Conservation (phyloP, 1,140 invertebrate species). For the Tetranychus cinnabarinus region DNA sequence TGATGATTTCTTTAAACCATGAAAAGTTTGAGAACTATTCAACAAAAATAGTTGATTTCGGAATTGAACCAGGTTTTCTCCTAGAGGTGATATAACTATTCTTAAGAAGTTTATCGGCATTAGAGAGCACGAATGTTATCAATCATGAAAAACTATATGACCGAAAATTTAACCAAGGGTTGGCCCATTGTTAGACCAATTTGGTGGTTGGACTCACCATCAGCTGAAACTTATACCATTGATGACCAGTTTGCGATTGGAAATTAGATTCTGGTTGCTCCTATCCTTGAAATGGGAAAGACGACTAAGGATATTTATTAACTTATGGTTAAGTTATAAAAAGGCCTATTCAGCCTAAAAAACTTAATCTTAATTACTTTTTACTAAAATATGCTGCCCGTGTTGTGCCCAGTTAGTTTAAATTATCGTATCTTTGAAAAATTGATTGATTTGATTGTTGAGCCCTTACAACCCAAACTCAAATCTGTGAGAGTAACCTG, state of each 20-base stretch:
- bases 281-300: conserved; percentile 42
- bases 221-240: conserved; percentile 46
- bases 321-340: conserved; percentile 36
- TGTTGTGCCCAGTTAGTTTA: no score
- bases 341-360: no score
- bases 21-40: background rate
- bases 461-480: no score
- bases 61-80: conserved; percentile 28
- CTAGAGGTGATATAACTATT: conserved; percentile 53
- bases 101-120: conserved; percentile 48
- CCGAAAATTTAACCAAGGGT: conserved; percentile 43
- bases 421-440: no score
- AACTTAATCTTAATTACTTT: no score
- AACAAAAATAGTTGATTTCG: background rate
- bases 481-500: no score
- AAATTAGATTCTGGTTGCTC: conserved; percentile 70
- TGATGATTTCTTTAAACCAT: conserved; percentile 4
- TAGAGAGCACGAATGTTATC: conserved; percentile 14
- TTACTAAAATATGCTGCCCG: no score
- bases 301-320: conserved; percentile 48
- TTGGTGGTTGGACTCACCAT: conserved; percentile 68
- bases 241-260: conserved; percentile 74
- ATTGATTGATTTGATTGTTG: no score
- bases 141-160: conserved; percentile 23
- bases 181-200: conserved; percentile 59